Percentiles rank a stretch among this genome's conserved stretches.
Conservation (phyloP, 1,140 invertebrate genomes). For the Saccostrea echinata region DNA sequence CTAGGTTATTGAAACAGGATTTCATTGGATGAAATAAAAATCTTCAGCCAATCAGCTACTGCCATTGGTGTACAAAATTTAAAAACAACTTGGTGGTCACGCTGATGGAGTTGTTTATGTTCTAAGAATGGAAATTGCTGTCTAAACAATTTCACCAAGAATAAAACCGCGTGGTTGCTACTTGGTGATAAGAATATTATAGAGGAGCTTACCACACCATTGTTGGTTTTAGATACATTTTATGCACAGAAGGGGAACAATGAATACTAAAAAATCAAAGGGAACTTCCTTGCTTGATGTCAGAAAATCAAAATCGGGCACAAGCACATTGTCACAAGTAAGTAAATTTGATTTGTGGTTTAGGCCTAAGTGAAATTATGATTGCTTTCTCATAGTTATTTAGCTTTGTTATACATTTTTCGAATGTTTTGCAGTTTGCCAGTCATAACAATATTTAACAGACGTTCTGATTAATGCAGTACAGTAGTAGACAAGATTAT, state of each 20-base stretch:
- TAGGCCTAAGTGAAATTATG: no score
- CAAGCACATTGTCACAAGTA: conserved; percentile 20
- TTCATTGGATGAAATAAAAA: conserved; percentile 29
- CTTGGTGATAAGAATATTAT: background rate
- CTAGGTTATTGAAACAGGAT: conserved; percentile 30
- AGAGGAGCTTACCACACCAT: background rate
- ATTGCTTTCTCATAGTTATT: no score
- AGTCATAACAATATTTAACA: no score
- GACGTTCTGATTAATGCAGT: no score
- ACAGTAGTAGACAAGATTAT: no score
- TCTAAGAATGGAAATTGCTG: conserved; percentile 3
- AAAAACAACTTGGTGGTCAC: conserved; percentile 42
- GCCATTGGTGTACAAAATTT: conserved; percentile 51
- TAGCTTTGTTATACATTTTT: no score
- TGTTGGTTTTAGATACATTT: background rate
- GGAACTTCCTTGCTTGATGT: background rate
- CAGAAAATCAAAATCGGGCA: conserved; percentile 30
- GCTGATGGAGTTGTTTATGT: conserved; percentile 55
- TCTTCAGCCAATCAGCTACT: conserved; percentile 48
- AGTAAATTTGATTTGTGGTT: background rate
- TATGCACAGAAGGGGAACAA: background rate
- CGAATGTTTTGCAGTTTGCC: no score
- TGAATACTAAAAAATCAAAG: conserved; percentile 21
- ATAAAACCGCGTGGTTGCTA: conserved; percentile 29
- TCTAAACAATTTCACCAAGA: conserved; percentile 22